phyloP scores from a whole-genome alignment of 1,140 invertebrate species.

The Dendrolimus kikuchii region DNA sequence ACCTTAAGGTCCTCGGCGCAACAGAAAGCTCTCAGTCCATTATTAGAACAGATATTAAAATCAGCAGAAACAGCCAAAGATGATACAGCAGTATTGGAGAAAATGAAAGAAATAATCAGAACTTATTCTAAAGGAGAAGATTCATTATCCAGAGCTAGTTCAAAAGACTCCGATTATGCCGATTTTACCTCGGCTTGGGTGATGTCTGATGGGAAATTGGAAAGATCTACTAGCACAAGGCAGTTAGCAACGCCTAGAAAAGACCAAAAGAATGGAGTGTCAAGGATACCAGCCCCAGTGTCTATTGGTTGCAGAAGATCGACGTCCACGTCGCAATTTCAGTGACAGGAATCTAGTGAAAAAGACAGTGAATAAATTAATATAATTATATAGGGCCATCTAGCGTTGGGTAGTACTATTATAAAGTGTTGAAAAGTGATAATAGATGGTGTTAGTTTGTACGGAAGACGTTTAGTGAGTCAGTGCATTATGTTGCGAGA shows the following conservation, averaged over 20 bases:
- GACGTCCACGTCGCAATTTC: constrained; percentile 59
- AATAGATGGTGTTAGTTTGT: constrained; percentile 1
- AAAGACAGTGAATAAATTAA: constrained; percentile 4
- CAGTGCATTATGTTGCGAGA: not conserved
- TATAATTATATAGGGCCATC: not conserved
- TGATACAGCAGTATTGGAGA: constrained; percentile 78
- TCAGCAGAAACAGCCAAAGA: constrained; percentile 80
- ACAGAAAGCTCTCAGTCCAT: constrained; percentile 73
- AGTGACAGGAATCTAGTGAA: constrained; percentile 39
- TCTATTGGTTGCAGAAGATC: constrained; percentile 61
- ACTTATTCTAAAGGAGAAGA: constrained; percentile 75
- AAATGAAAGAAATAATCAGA: constrained; percentile 80
- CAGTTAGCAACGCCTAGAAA: constrained; percentile 71
- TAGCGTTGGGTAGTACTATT: not conserved
- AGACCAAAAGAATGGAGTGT: constrained; percentile 70
- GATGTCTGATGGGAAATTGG: constrained; percentile 79
- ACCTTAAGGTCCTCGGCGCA: constrained; percentile 74
- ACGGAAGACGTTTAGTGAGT: not conserved
- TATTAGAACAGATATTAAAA: constrained; percentile 81
- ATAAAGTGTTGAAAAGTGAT: not conserved
- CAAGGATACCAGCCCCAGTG: constrained; percentile 74
- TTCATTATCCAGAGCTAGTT: constrained; percentile 61
- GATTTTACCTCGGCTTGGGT: constrained; percentile 82
- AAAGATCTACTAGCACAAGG: constrained; percentile 68
- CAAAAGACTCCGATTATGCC: constrained; percentile 75